phyloP scores from a whole-genome alignment of 2,113 vertebrate genomes.

The Pagrus major region DNA sequence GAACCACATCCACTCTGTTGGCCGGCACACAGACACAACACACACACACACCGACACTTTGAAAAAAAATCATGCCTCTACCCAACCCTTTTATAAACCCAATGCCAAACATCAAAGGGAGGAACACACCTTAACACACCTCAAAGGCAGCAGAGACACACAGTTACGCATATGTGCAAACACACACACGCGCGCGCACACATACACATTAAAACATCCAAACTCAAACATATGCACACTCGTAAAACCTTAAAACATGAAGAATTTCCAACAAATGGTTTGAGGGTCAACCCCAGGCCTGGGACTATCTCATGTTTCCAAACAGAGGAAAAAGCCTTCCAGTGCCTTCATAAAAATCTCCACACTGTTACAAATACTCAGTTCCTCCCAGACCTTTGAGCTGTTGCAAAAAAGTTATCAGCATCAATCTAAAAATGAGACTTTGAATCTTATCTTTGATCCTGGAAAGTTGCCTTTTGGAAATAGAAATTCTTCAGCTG shows the following conservation, averaged over 20 bases:
- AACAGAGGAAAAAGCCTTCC: conserved; percentile 48
- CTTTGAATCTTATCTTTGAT: conserved; percentile 35
- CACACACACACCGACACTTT: conserved; percentile 22
- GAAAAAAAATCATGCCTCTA: conserved; percentile 60
- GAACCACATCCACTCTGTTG: conserved; percentile 77
- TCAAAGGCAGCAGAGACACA: conserved; percentile 75
- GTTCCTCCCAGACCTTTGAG: conserved; percentile 8
- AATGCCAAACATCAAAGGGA: conserved; percentile 78
- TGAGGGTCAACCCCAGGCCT: conserved; percentile 61
- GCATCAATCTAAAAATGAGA: conserved; percentile 31
- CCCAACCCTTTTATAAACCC: conserved; percentile 73
- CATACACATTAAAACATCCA: conserved; percentile 59
- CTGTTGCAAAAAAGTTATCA: conserved; percentile 29
- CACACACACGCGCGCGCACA: conserved; percentile 31
- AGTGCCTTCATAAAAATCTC: conserved; percentile 46
- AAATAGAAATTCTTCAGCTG: conserved; percentile 24
- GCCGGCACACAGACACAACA: conserved; percentile 51
- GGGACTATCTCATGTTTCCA: conserved; percentile 62
- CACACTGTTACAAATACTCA: conserved; percentile 34
- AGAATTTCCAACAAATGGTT: conserved; percentile 67
- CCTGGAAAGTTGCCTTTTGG: conserved; percentile 38
- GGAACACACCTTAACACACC: conserved; percentile 77
- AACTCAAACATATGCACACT: conserved; percentile 69
- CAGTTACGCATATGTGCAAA: conserved; percentile 43
- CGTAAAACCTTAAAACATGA: conserved; percentile 69